Conservation (phyloP, 1,140 invertebrate genomes). For the Pseudomyrmex sp. region DNA sequence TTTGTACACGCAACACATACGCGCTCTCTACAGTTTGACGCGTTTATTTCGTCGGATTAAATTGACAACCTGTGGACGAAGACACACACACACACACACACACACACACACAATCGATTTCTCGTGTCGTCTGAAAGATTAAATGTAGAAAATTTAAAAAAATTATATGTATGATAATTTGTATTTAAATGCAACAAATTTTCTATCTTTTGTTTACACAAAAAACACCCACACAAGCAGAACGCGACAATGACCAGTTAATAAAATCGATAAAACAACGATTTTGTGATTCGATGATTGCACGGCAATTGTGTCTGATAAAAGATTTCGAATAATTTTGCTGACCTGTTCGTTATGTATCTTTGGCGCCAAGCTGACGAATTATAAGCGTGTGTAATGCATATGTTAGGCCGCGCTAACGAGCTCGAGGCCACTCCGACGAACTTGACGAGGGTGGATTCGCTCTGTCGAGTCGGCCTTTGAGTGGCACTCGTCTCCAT, state of each 20-base stretch:
- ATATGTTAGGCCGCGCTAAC: slow-evolving; percentile 38
- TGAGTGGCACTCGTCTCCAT: slow-evolving; percentile 28
- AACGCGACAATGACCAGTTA: neutral
- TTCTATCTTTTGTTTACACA: neutral
- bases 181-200: neutral
- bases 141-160: neutral
- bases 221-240: too few relatives aligned
- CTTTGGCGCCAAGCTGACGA: neutral
- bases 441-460: slow-evolving; percentile 21
- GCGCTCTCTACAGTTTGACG: neutral
- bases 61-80: slow-evolving; percentile 33
- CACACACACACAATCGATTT: neutral
- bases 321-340: slow-evolving; percentile 11
- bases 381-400: slow-evolving; percentile 31
- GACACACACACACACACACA: neutral
- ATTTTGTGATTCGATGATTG: neutral
- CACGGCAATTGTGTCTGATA: neutral
- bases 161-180: neutral
- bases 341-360: slow-evolving; percentile 15
- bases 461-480: slow-evolving; percentile 24
- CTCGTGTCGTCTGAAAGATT: neutral
- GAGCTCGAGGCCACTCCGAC: slow-evolving; percentile 43
- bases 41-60: slow-evolving; percentile 33
- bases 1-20: neutral
- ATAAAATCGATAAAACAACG: slow-evolving; percentile 9